Conservation (phyloP, 2,797 vertebrate genomes). For the Benthosema pterotum region DNA sequence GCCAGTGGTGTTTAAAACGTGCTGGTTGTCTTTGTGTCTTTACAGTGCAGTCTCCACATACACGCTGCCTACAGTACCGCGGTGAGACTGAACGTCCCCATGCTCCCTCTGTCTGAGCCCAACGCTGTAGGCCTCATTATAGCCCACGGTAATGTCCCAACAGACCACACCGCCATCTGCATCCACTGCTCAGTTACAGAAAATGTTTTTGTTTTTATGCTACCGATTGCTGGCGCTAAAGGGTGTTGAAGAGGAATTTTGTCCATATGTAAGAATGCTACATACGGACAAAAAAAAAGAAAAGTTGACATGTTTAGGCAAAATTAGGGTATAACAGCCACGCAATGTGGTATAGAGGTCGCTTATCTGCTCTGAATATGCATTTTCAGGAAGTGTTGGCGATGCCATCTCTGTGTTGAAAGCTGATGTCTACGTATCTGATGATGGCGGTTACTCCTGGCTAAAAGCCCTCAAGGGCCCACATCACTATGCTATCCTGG, state of each 20-base stretch:
- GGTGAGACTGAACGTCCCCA: constrained; percentile 87
- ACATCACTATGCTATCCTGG: constrained; percentile 93
- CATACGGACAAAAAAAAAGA: too few species aligned
- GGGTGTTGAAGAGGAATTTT: too few species aligned
- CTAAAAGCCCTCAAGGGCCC: constrained; percentile 87
- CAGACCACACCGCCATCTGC: background rate
- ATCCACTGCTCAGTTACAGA: background rate
- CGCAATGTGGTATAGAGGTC: background rate
- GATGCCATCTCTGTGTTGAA: constrained; percentile 87
- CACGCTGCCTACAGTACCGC: constrained; percentile 91
- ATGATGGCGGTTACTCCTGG: constrained; percentile 96
- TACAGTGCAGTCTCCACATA: constrained; percentile 94
- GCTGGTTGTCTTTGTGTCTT: constrained; percentile 14
- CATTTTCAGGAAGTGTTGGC: constrained; percentile 87
- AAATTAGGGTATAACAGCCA: too few species aligned
- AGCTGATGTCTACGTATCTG: constrained; percentile 93
- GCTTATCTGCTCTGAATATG: constrained; percentile 11
- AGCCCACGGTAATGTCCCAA: constrained; percentile 86
- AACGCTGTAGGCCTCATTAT: constrained; percentile 94
- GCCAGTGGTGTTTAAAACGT: background rate
- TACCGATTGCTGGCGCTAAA: too few species aligned
- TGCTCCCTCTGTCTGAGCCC: constrained; percentile 89
- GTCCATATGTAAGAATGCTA: too few species aligned
- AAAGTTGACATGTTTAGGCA: too few species aligned
- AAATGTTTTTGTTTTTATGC: too few species aligned